These are phyloP conservation scores for Apostichopus leukothele DNA, from an alignment of 53 echinoderm and acorn worm species.

Conservation along the genomic window DNA sequence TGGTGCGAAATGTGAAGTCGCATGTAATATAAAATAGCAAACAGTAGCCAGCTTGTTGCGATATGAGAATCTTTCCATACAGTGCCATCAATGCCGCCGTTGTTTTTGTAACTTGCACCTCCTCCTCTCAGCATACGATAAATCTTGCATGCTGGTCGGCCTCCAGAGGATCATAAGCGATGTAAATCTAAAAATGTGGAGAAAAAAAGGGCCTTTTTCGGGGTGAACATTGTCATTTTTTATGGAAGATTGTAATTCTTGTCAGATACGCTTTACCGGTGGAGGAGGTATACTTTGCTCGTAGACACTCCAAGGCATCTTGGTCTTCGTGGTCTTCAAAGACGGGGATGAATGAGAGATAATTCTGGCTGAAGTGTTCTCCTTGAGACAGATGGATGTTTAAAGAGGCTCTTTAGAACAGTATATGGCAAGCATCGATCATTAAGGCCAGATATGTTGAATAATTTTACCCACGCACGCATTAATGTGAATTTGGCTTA, in stretches of 20 bases:
- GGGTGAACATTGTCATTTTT: background rate
- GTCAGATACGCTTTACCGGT: background rate
- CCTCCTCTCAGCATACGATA: too few relatives aligned
- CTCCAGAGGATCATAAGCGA: background rate
- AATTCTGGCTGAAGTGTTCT: background rate
- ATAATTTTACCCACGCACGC: too few relatives aligned
- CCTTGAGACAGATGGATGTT: background rate
- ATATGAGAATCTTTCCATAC: too few relatives aligned
- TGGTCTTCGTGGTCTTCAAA: background rate
- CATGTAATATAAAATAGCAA: too few relatives aligned
- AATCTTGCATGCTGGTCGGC: background rate
- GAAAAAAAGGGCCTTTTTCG: background rate
- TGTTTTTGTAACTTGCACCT: too few relatives aligned
- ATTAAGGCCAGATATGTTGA: too few relatives aligned
- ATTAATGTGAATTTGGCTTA: too few relatives aligned
- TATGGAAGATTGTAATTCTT: background rate
- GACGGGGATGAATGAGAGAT: background rate
- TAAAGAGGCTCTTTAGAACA: background rate
- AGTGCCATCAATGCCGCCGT: too few relatives aligned
- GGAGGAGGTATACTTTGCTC: background rate
- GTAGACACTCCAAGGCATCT: background rate
- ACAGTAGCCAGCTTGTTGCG: too few relatives aligned
- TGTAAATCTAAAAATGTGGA: background rate
- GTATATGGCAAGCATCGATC: too few relatives aligned
- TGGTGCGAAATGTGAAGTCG: too few relatives aligned